These are phyloP conservation scores for Sebastes cheni DNA, from an alignment of 2,797 vertebrate genomes.

Conservation along the genomic window DNA sequence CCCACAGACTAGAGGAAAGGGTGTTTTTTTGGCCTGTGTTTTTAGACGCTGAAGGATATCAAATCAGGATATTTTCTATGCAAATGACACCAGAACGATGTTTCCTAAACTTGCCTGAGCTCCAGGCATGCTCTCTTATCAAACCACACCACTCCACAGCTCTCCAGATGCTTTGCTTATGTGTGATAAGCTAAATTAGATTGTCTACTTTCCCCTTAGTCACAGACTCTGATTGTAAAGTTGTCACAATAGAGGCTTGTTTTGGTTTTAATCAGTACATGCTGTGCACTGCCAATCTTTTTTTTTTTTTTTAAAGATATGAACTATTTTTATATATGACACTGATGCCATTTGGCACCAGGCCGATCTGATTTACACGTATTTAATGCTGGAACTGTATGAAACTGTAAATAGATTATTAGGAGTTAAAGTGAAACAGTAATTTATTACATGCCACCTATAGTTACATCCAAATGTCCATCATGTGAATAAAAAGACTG, in stretches of 20 bases:
- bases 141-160: constrained; percentile 40
- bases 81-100: constrained; percentile 61
- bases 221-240: constrained; percentile 39
- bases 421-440: constrained; percentile 88
- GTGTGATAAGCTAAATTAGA: constrained; percentile 59
- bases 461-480: constrained; percentile 75
- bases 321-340: constrained; percentile 86
- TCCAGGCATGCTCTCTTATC: constrained; percentile 32
- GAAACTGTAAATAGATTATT: constrained; percentile 85
- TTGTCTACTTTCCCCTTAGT: constrained; percentile 34
- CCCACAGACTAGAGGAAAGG: constrained; percentile 34
- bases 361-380: constrained; percentile 86
- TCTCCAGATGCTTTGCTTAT: constrained; percentile 58
- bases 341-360: constrained; percentile 83
- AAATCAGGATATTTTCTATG: constrained; percentile 75
- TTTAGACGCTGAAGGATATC: constrained; percentile 46
- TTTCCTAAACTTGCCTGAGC: constrained; percentile 18
- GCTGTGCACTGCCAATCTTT: constrained; percentile 89
- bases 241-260: constrained; percentile 44
- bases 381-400: constrained; percentile 90
- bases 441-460: constrained; percentile 92
- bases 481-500: constrained; percentile 68
- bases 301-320: constrained; percentile 69
- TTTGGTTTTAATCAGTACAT: constrained; percentile 79
- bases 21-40: background rate